Evolutionary conservation across 2,888 invertebrate species (phyloP).

Genomic region (Polyploca ridens): DNA sequence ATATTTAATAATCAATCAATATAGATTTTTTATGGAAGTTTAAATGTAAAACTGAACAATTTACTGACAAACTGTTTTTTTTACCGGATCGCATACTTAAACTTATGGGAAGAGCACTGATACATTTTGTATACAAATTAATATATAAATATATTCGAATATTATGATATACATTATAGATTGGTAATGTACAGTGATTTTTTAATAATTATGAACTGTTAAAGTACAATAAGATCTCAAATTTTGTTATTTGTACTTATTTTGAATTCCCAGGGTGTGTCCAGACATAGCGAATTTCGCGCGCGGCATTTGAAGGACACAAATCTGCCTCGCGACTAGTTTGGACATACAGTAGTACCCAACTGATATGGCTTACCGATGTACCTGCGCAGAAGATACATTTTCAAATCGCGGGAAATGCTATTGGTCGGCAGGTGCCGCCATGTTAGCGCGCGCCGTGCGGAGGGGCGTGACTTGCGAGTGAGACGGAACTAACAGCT

Average conservation of each 20-base stretch:
- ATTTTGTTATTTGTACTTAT: constrained; percentile 14
- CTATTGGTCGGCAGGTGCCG: too few relatives aligned
- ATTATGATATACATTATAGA: constrained; percentile 20
- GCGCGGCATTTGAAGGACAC: too few relatives aligned
- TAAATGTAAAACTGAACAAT: background rate
- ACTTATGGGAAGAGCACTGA: constrained; percentile 47
- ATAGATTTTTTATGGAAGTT: background rate
- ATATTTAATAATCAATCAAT: background rate
- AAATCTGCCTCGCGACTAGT: too few relatives aligned
- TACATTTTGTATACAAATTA: constrained; percentile 46
- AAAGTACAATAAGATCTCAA: constrained; percentile 63
- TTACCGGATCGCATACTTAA: constrained; percentile 20
- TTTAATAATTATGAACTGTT: constrained; percentile 29
- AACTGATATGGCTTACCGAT: too few relatives aligned
- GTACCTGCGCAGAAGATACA: too few relatives aligned
- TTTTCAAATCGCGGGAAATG: too few relatives aligned
- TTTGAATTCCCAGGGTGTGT: background rate
- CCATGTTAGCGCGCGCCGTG: too few relatives aligned
- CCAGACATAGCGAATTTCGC: too few relatives aligned
- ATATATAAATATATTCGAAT: constrained; percentile 26
- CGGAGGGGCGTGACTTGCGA: too few relatives aligned
- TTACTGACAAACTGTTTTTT: constrained; percentile 1
- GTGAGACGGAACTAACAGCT: too few relatives aligned
- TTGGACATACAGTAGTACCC: too few relatives aligned
- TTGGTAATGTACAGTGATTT: constrained; percentile 31